Evolutionary conservation across 2,113 vertebrate genomes (phyloP).

Genomic region (Heptranchias perlo): DNA sequence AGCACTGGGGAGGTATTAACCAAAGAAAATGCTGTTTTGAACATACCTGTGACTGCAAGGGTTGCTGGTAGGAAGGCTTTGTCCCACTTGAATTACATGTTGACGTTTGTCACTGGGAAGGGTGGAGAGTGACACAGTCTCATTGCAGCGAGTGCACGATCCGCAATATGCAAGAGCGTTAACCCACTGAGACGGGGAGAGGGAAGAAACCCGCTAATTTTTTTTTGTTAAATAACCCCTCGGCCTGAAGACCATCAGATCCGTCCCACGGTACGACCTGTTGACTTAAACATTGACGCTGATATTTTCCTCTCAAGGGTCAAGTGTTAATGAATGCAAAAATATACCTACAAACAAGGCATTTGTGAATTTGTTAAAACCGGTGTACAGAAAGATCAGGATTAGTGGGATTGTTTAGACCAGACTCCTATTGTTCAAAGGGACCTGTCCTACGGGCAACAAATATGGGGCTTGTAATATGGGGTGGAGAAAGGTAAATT

Average conservation of each 20-base stretch:
- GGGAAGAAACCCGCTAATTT: background rate
- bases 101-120: background rate
- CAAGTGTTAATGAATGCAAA: background rate
- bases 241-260: no score
- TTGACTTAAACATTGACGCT: background rate
- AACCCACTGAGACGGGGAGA: background rate
- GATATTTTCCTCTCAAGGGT: no score
- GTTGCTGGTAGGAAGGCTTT: background rate
- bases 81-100: background rate
- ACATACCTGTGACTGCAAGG: background rate
- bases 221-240: background rate
- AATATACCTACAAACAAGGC: background rate
- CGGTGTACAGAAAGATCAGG: background rate
- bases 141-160: background rate
- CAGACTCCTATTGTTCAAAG: background rate
- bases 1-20: background rate
- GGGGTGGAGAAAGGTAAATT: background rate
- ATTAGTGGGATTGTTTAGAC: background rate
- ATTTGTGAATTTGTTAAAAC: background rate
- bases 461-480: background rate
- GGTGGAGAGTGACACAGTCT: background rate
- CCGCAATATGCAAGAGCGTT: background rate
- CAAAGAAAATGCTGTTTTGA: background rate
- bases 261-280: background rate
- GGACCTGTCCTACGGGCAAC: background rate